phyloP scores from a whole-genome alignment of 2,113 vertebrate genomes.

The Sylvicapra grimmia region DNA sequence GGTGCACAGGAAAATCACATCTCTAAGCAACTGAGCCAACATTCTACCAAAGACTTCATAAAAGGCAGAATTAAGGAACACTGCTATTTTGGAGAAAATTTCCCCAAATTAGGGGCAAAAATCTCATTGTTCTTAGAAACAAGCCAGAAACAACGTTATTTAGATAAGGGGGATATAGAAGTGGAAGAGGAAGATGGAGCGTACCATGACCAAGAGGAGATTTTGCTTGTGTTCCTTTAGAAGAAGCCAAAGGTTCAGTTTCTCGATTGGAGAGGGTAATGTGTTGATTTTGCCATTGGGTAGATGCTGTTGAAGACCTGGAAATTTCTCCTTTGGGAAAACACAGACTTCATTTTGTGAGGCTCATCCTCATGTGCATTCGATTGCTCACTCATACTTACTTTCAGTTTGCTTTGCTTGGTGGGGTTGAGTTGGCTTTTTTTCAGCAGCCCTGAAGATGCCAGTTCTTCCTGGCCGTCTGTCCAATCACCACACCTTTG shows the following conservation, averaged over 20 bases:
- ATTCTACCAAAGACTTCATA: background rate
- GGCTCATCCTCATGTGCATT: background rate
- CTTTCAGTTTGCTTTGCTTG: slow-evolving; percentile 48
- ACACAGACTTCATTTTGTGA: background rate
- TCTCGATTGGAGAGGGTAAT: background rate
- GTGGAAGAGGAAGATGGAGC: background rate
- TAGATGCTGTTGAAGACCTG: background rate
- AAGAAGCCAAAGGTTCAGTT: background rate
- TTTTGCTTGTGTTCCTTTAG: background rate
- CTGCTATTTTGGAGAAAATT: background rate
- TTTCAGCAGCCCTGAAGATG: slow-evolving; percentile 41
- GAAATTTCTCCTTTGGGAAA: background rate
- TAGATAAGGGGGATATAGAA: background rate
- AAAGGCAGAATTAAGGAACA: background rate
- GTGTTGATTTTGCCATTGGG: slow-evolving; percentile 25
- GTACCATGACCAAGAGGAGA: background rate
- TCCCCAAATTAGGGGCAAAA: background rate
- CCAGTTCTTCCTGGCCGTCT: background rate
- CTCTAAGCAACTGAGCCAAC: background rate
- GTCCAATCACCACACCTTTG: slow-evolving; percentile 14
- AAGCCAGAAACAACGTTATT: background rate
- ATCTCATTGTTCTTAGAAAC: background rate
- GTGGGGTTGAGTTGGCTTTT: slow-evolving; percentile 11
- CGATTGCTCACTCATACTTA: background rate
- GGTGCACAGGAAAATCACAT: background rate